A percentile compares a stretch with the other conserved stretches of the same genome.
phyloP scores from a whole-genome alignment of 2,797 vertebrate species.

The Sus cebifrons region DNA sequence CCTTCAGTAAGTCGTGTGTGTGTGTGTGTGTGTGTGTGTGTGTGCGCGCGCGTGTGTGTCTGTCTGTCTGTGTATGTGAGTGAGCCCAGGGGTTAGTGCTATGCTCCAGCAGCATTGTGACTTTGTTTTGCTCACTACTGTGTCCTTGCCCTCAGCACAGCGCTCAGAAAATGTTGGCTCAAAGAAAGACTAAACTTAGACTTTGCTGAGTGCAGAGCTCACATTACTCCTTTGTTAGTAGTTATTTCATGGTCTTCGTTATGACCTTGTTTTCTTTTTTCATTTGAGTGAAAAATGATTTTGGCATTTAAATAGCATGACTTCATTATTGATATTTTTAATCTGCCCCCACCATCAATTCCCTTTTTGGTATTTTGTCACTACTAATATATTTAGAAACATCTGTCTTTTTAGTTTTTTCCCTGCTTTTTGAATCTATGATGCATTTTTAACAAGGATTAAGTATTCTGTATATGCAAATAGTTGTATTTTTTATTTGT shows the following conservation, averaged over 20 bases:
- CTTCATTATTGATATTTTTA: slow-evolving; percentile 64
- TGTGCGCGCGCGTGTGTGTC: neutral
- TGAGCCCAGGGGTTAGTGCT: neutral
- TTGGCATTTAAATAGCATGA: slow-evolving; percentile 71
- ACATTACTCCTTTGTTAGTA: neutral
- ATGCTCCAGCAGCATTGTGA: neutral
- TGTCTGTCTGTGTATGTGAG: neutral
- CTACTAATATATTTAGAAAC: slow-evolving; percentile 56
- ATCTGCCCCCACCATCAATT: slow-evolving; percentile 48
- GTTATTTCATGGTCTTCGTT: slow-evolving; percentile 60
- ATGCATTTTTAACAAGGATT: slow-evolving; percentile 41
- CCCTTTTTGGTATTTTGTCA: slow-evolving; percentile 58
- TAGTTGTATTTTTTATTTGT: slow-evolving; percentile 73
- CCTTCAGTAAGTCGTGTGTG: neutral
- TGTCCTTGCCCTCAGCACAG: neutral
- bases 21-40: neutral
- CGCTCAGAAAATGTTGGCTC: neutral
- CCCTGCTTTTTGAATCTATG: slow-evolving; percentile 21
- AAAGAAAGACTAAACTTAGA: neutral
- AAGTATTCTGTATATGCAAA: slow-evolving; percentile 14
- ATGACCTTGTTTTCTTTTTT: slow-evolving; percentile 62
- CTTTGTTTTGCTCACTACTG: neutral
- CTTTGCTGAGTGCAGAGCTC: slow-evolving; percentile 9
- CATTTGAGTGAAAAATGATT: slow-evolving; percentile 76
- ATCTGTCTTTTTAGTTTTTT: neutral